A percentile compares a stretch with the other conserved stretches of the same genome.
Conservation (phyloP, 2,888 invertebrate genomes). For the Fissipunctia ypsillon region DNA sequence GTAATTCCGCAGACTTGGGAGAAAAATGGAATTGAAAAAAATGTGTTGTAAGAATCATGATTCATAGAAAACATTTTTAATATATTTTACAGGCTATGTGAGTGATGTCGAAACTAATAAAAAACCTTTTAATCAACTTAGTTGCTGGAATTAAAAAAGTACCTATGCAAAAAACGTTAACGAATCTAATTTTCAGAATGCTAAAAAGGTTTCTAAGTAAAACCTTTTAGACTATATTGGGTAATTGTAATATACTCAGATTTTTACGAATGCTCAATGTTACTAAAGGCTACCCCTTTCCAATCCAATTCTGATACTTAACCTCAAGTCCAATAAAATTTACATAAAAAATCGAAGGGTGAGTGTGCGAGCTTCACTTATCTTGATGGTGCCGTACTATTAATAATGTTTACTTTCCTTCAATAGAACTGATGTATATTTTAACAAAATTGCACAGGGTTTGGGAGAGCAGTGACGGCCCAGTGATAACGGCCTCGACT, state of each 20-base stretch:
- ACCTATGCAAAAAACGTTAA: conserved; percentile 21
- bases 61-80: background rate
- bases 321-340: conserved; percentile 65
- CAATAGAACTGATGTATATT: no score
- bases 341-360: conserved; percentile 65
- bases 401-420: conserved; percentile 25
- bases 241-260: conserved; percentile 56
- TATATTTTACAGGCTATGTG: background rate
- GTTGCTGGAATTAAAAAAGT: conserved; percentile 7
- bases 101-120: conserved; percentile 16
- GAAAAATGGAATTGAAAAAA: no score
- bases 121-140: conserved; percentile 24
- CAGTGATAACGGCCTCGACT: no score
- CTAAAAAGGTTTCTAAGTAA: conserved; percentile 19
- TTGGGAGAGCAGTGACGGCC: no score
- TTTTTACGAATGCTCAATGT: conserved; percentile 42
- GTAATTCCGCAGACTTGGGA: no score
- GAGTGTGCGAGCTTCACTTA: conserved; percentile 28
- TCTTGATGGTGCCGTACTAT: conserved; percentile 42
- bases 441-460: background rate
- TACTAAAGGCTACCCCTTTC: conserved; percentile 46
- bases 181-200: conserved; percentile 27
- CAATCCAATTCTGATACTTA: conserved; percentile 62
- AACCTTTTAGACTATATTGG: conserved; percentile 65
- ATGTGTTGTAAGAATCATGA: no score